These are phyloP conservation scores for Fundulus diaphanus DNA, from an alignment of 2,797 vertebrate genomes.

Conservation along the genomic window DNA sequence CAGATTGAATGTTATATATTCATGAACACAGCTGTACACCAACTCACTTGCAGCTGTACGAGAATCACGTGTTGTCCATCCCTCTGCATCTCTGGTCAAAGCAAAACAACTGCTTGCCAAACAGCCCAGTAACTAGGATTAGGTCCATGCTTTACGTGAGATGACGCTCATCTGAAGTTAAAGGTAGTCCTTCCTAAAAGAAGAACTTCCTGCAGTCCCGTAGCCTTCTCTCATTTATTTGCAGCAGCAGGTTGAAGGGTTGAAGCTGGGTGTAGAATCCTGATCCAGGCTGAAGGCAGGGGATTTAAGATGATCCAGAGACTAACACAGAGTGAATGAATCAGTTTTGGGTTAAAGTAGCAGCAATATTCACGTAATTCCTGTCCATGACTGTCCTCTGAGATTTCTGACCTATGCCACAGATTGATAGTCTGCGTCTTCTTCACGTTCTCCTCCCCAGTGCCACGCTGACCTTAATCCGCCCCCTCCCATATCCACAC, in stretches of 20 bases:
- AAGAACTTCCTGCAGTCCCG: not conserved
- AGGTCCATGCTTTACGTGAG: slow-evolving; percentile 14
- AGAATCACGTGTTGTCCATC: slow-evolving; percentile 12
- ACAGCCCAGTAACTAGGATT: not conserved
- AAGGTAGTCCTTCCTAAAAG: slow-evolving; percentile 15
- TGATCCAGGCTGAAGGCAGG: slow-evolving; percentile 7
- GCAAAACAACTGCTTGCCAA: not conserved
- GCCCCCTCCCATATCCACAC: slow-evolving; percentile 26
- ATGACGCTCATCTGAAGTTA: not conserved
- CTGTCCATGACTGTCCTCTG: slow-evolving; percentile 13
- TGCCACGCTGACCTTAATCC: slow-evolving; percentile 57
- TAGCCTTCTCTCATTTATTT: not conserved
- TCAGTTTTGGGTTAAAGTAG: slow-evolving; percentile 1
- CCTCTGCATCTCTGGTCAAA: slow-evolving; percentile 18
- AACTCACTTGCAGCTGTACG: slow-evolving; percentile 35
- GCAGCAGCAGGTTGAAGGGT: not conserved
- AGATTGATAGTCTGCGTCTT: slow-evolving; percentile 26
- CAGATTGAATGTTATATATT: not conserved
- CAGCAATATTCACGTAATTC: not conserved
- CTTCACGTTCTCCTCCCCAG: slow-evolving; percentile 19
- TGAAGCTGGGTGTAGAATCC: not conserved
- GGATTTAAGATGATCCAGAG: not conserved
- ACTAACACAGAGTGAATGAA: slow-evolving; percentile 1
- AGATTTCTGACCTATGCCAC: slow-evolving; percentile 32
- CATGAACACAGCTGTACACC: not conserved